Conservation (phyloP, 1,140 invertebrate species). For the Aricia agestis region DNA sequence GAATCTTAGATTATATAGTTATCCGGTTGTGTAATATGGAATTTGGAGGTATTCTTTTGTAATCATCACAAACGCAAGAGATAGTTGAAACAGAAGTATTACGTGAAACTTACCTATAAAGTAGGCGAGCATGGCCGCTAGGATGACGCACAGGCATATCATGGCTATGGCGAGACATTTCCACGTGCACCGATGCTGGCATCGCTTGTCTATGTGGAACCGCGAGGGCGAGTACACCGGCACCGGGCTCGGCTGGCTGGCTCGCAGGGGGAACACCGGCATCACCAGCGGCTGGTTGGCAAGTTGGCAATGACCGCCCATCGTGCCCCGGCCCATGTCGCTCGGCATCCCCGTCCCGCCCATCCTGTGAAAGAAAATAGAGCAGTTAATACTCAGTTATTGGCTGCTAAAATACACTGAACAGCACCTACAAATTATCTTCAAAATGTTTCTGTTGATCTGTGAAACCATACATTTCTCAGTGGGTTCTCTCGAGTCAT, state of each 20-base stretch:
- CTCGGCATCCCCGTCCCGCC: slow-evolving; percentile 67
- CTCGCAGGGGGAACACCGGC: slow-evolving; percentile 86
- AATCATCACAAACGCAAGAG: too few relatives aligned
- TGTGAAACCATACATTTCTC: too few relatives aligned
- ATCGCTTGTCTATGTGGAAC: slow-evolving; percentile 95
- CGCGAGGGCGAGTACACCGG: slow-evolving; percentile 91
- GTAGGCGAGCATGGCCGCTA: slow-evolving; percentile 94
- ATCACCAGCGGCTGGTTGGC: slow-evolving; percentile 84
- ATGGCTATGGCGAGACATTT: slow-evolving; percentile 94
- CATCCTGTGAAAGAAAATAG: slow-evolving; percentile 52
- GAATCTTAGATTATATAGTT: not conserved
- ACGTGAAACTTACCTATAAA: slow-evolving; percentile 89
- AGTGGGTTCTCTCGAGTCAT: not conserved
- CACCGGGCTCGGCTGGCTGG: slow-evolving; percentile 81
- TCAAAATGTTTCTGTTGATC: too few relatives aligned
- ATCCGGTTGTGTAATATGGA: too few relatives aligned
- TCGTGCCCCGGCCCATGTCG: slow-evolving; percentile 62
- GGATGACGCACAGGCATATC: slow-evolving; percentile 90
- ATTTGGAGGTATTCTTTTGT: too few relatives aligned
- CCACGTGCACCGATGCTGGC: slow-evolving; percentile 95
- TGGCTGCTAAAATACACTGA: too few relatives aligned
- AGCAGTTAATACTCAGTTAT: slow-evolving; percentile 14
- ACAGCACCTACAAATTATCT: too few relatives aligned
- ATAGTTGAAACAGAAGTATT: not conserved
- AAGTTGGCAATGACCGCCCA: slow-evolving; percentile 74